These are phyloP conservation scores for Toxonevra muliebris DNA, from an alignment of 2,888 invertebrate genomes.

Conservation along the genomic window DNA sequence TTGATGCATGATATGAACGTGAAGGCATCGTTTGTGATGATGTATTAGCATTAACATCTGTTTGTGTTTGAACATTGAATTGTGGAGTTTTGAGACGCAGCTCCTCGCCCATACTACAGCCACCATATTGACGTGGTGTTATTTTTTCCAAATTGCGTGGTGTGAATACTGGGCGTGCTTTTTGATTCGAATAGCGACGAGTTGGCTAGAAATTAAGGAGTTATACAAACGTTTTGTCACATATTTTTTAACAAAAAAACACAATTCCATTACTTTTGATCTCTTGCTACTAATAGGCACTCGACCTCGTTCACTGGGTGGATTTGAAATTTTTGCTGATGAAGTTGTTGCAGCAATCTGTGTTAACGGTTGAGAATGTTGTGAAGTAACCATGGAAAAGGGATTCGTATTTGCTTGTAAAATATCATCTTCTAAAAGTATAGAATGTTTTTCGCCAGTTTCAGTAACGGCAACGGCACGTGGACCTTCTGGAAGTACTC, in stretches of 20 bases:
- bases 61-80: conserved; percentile 34
- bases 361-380: conserved; percentile 9
- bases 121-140: conserved; percentile 20
- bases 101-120: conserved; percentile 4
- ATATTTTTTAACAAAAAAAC: not conserved
- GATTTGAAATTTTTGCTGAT: conserved; percentile 10
- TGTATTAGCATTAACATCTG: conserved; percentile 13
- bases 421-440: conserved; percentile 31
- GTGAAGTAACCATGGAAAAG: conserved; percentile 19
- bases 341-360: conserved; percentile 22
- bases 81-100: conserved; percentile 12
- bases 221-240: not conserved
- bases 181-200: conserved; percentile 30
- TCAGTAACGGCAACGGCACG: conserved; percentile 35
- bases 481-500: conserved; percentile 28
- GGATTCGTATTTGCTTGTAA: conserved; percentile 1
- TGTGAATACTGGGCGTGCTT: conserved; percentile 33
- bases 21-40: not conserved
- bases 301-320: not conserved
- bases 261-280: conserved; percentile 11
- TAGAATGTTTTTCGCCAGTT: conserved; percentile 37
- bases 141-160: conserved; percentile 32
- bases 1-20: conserved; percentile 7
- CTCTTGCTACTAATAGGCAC: conserved; percentile 24
- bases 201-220: conserved; percentile 19